Percentiles rank a stretch among this genome's conserved stretches.
Evolutionary conservation across 2,888 invertebrate genomes (phyloP).

Genomic region (Cylindroiulus punctatus): DNA sequence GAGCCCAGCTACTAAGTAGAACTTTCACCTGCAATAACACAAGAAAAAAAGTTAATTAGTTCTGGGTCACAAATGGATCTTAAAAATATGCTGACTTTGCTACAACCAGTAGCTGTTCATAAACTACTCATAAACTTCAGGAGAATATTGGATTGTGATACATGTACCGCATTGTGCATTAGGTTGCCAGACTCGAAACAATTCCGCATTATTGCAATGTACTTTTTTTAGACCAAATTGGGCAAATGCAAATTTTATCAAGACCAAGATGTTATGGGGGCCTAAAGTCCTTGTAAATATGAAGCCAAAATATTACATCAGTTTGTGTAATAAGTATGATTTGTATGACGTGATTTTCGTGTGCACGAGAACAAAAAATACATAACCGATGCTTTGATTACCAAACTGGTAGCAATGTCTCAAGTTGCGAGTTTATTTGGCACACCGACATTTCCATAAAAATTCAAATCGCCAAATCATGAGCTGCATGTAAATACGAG

Average conservation of each 20-base stretch:
- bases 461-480: constrained; percentile 35
- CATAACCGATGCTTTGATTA: neutral
- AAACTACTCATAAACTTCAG: neutral
- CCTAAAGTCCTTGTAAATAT: neutral
- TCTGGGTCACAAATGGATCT: neutral
- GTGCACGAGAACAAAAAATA: neutral
- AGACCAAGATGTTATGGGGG: neutral
- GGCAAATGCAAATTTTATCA: no score
- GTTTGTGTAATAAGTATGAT: neutral
- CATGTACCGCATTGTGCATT: no score
- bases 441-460: neutral
- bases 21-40: constrained; percentile 13
- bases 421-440: neutral
- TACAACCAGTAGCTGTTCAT: neutral
- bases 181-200: no score
- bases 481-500: constrained; percentile 12
- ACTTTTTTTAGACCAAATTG: no score
- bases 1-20: neutral
- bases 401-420: neutral
- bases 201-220: no score
- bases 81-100: neutral
- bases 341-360: neutral
- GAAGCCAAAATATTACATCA: neutral
- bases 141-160: neutral
- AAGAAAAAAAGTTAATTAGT: no score